Percentiles rank a stretch among this genome's conserved stretches.
Evolutionary conservation across 2,888 invertebrate genomes (phyloP).

Genomic region (Ypsolopha sequella): DNA sequence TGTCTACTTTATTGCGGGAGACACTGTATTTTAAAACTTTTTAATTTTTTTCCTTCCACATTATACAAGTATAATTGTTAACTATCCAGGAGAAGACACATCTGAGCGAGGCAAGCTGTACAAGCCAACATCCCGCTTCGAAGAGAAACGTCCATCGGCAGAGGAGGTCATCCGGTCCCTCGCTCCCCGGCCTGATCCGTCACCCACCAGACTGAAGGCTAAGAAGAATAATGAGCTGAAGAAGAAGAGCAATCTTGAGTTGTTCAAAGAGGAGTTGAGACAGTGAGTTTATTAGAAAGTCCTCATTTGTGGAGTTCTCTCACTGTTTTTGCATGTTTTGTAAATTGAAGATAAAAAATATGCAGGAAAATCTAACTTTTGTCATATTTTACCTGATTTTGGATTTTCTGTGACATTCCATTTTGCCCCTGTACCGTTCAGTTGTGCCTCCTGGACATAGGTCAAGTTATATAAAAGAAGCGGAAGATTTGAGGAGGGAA

Average conservation of each 20-base stretch:
- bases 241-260: conserved; percentile 96
- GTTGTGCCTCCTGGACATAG: too few species aligned
- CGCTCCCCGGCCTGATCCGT: conserved; percentile 64
- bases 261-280: conserved; percentile 98
- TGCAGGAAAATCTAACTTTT: too few species aligned
- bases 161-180: conserved; percentile 55
- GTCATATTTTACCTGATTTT: too few species aligned
- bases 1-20: too few species aligned
- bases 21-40: too few species aligned
- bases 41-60: neutral
- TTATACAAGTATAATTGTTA: neutral
- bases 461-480: too few species aligned
- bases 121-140: conserved; percentile 82
- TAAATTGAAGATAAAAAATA: too few species aligned
- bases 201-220: conserved; percentile 48
- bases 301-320: too few species aligned
- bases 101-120: conserved; percentile 85
- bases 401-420: too few species aligned
- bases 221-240: conserved; percentile 72
- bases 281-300: conserved; percentile 81
- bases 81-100: conserved; percentile 76
- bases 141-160: conserved; percentile 53
- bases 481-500: too few species aligned
- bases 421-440: too few species aligned
- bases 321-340: too few species aligned